Percentiles rank a stretch among this genome's conserved stretches.
Conservation (phyloP, 2,113 vertebrate species). For the Sterrhoptilus dennistouni region DNA sequence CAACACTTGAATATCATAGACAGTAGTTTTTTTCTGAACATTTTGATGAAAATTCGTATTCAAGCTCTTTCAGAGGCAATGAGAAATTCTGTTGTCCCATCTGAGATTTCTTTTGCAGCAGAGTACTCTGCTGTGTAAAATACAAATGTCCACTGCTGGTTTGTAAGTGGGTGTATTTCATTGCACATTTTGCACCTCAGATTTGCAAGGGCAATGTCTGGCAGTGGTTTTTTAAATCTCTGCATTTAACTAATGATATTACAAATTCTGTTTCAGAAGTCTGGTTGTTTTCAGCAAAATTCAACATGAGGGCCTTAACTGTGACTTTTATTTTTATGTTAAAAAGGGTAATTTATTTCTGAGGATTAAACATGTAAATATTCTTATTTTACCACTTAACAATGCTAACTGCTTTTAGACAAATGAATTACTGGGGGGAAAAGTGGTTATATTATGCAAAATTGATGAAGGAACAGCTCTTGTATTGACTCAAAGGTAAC, state of each 20-base stretch:
- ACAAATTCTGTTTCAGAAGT: neutral
- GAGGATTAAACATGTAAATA: neutral
- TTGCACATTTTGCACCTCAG: neutral
- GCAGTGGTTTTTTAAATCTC: neutral
- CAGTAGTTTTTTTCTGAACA: neutral
- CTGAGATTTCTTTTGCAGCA: neutral
- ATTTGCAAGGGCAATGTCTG: neutral
- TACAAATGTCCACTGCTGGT: neutral
- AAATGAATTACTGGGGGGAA: neutral
- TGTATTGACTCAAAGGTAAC: neutral
- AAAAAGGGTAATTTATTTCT: neutral
- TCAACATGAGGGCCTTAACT: neutral
- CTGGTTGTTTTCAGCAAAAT: neutral
- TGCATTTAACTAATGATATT: neutral
- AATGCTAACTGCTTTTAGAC: neutral
- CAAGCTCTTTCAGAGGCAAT: neutral
- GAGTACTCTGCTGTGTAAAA: neutral
- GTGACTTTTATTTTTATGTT: neutral
- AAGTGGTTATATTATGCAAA: neutral
- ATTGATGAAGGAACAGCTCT: neutral
- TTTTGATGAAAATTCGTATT: neutral
- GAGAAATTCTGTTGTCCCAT: neutral
- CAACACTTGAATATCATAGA: neutral
- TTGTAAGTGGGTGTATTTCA: neutral
- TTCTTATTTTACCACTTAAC: neutral